A percentile compares a stretch with the other conserved stretches of the same genome.
Evolutionary conservation across 2,113 vertebrate species (phyloP).

Genomic region (Diadophis punctatus): DNA sequence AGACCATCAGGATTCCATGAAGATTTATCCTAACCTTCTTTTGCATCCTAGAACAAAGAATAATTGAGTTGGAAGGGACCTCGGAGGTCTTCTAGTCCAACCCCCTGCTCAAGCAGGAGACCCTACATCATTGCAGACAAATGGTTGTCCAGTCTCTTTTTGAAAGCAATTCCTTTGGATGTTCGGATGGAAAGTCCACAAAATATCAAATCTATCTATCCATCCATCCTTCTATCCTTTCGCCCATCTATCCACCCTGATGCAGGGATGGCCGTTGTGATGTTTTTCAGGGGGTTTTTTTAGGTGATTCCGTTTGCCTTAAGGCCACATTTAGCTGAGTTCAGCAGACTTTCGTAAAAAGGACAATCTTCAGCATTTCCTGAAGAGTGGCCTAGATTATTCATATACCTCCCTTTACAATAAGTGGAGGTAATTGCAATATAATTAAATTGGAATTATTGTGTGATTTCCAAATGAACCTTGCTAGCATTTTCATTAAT

Average conservation of each 20-base stretch:
- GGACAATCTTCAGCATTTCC: not conserved
- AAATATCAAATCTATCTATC: no score
- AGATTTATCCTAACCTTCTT: not conserved
- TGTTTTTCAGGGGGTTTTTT: not conserved
- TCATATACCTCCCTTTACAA: slow-evolving; percentile 7
- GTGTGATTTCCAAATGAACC: slow-evolving; percentile 61
- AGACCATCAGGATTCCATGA: not conserved
- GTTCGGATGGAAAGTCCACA: not conserved
- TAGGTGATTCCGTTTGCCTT: not conserved
- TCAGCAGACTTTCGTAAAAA: not conserved
- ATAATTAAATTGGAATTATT: slow-evolving; percentile 58
- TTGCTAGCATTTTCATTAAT: slow-evolving; percentile 63
- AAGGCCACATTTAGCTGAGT: not conserved
- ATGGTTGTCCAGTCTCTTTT: no score
- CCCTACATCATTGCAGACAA: no score
- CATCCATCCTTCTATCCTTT: not conserved
- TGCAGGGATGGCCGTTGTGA: not conserved
- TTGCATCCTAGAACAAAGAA: not conserved
- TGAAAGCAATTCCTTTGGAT: not conserved
- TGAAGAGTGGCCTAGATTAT: slow-evolving; percentile 1
- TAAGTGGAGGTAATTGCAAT: slow-evolving; percentile 39
- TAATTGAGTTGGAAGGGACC: no score
- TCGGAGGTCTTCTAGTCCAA: not conserved
- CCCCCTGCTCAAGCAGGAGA: no score
- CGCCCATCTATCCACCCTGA: not conserved